phyloP scores from a whole-genome alignment of 2,888 invertebrate species.

The Cataglyphis rosenhaueri region DNA sequence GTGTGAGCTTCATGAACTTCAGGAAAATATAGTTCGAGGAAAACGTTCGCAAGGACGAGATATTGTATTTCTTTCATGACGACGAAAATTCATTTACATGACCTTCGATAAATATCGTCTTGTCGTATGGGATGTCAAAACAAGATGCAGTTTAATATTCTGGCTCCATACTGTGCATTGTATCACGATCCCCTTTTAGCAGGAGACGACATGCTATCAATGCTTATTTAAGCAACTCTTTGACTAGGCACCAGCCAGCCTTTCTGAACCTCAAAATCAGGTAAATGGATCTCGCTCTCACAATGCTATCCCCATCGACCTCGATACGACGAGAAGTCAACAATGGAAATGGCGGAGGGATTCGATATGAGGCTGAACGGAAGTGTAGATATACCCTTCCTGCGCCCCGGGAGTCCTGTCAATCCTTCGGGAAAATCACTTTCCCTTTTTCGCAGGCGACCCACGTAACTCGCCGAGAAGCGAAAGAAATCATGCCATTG shows the following conservation, averaged over 20 bases:
- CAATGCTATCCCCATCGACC: slow-evolving; percentile 62
- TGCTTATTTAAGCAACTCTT: slow-evolving; percentile 60
- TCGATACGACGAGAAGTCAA: slow-evolving; percentile 54
- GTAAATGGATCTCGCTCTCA: slow-evolving; percentile 62
- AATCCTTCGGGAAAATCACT: slow-evolving; percentile 66
- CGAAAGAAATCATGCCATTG: slow-evolving; percentile 32
- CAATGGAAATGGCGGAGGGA: slow-evolving; percentile 55
- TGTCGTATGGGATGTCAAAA: neutral
- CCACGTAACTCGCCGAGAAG: slow-evolving; percentile 61
- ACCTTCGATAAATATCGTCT: slow-evolving; percentile 40
- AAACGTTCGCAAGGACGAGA: slow-evolving; percentile 23
- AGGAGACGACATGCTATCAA: slow-evolving; percentile 68
- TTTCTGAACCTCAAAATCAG: slow-evolving; percentile 9
- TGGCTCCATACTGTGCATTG: slow-evolving; percentile 16
- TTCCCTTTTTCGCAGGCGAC: slow-evolving; percentile 70
- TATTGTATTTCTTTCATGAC: neutral
- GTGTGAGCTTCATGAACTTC: neutral
- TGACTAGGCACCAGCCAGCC: neutral
- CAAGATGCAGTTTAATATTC: slow-evolving; percentile 19
- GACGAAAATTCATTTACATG: slow-evolving; percentile 5
- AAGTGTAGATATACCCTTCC: slow-evolving; percentile 53
- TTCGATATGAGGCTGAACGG: slow-evolving; percentile 45
- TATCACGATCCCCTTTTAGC: slow-evolving; percentile 36
- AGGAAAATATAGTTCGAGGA: slow-evolving; percentile 11
- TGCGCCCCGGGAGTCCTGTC: slow-evolving; percentile 43